Evolutionary conservation across 2,888 invertebrate genomes (phyloP), one percentile per base, ranked within the genome.

Genomic region (Protodeltote pygarga): DNA sequence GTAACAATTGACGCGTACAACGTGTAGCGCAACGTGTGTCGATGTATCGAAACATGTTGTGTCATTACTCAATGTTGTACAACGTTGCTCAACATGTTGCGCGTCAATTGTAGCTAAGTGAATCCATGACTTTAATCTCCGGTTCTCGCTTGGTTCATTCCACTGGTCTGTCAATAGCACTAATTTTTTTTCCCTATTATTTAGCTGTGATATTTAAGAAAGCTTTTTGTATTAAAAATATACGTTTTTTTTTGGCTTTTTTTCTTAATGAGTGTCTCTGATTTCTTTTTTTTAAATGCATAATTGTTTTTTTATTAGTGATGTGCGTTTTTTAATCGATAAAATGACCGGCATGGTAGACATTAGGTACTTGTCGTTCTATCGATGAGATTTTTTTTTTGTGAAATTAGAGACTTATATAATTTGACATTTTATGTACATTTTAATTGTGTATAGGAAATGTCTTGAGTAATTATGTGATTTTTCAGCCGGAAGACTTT

Each of bases 161-260:
- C 66, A 71, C 68, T 64, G 50, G 61, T 65, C 41, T 71, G 55
- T 68, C 60, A 66, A 27, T 64, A 53, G 71, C 75, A 77, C 70
- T 57, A 57, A 59, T 67, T 71, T 42, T 41, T 41, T 51, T 52
- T 37, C 46, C 19, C 61, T 79, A 77, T 78, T 80, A 77, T 83
- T 85, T 87, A 74, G 88, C 87, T 88, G 88, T 88, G 87, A 85
- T 81, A 63, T 81, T 82, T 74, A 70, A 66, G 62, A 57, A 68
- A 21, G 9, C 3, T 37, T 40, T 45, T 32, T 55, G 14, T 52
- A 15, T 34, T 58, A 44, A 41, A 40, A 38, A 31, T 8, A 27
- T 21, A 21, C 5, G 14, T 20, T 9, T 21, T 19, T 31, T 46
- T 23, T 37, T 19, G 5, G 34, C 16, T 39, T 32, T 37, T 46